Conservation (phyloP, 2,113 vertebrate genomes). For the Ptychochromis oligacanthus region DNA sequence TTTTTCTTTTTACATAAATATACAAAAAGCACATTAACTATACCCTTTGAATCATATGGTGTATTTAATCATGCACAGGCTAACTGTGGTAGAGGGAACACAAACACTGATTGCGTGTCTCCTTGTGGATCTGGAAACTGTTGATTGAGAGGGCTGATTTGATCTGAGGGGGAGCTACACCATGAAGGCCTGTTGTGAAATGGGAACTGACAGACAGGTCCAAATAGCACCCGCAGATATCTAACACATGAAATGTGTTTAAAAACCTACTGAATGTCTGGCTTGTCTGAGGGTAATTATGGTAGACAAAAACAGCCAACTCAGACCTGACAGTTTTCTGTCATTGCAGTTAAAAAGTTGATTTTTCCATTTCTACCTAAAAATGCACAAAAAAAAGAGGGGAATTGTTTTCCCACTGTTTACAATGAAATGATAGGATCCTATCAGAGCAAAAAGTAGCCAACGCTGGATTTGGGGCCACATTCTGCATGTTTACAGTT, state of each 20-base stretch:
- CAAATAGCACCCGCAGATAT: slow-evolving; percentile 42
- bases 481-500: slow-evolving; percentile 45
- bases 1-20: slow-evolving; percentile 37
- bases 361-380: slow-evolving; percentile 17
- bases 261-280: slow-evolving; percentile 30
- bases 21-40: slow-evolving; percentile 35
- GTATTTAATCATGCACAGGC: slow-evolving; percentile 48
- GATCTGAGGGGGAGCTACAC: slow-evolving; percentile 20
- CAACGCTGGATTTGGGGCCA: slow-evolving; percentile 6
- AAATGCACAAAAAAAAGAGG: neutral
- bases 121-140: slow-evolving; percentile 46
- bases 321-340: slow-evolving; percentile 14
- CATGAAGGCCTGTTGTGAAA: slow-evolving; percentile 35
- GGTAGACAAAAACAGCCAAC: slow-evolving; percentile 7
- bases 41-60: slow-evolving; percentile 43
- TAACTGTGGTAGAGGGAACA: slow-evolving; percentile 10
- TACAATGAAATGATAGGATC: slow-evolving; percentile 45
- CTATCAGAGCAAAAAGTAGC: slow-evolving; percentile 17
- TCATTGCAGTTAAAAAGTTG: neutral
- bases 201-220: slow-evolving; percentile 40
- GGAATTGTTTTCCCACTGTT: slow-evolving; percentile 35
- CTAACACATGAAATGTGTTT: slow-evolving; percentile 50
- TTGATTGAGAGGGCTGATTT: slow-evolving; percentile 49
- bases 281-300: slow-evolving; percentile 39
- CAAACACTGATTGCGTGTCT: slow-evolving; percentile 63